phyloP scores from a whole-genome alignment of 2,113 vertebrate species.

The Erythrocercus mccallii region DNA sequence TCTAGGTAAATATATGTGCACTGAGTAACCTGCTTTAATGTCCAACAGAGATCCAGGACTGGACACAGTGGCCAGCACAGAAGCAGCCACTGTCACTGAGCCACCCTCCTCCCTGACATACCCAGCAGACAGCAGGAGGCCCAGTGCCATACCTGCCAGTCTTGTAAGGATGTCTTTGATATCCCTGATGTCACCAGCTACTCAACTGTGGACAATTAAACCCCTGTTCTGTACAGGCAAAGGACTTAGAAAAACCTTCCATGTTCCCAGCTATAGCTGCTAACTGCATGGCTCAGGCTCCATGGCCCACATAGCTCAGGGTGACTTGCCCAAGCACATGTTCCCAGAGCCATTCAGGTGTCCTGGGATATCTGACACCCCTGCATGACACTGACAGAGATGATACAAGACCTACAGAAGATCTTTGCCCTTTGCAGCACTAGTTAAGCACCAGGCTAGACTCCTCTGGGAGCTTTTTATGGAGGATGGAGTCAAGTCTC shows the following conservation, averaged over 20 bases:
- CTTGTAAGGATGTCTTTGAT: neutral
- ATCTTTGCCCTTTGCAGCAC: neutral
- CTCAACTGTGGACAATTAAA: neutral
- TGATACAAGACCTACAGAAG: neutral
- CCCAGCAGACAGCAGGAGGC: neutral
- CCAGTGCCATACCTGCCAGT: neutral
- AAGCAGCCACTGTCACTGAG: neutral
- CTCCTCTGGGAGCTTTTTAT: neutral
- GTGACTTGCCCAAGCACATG: neutral
- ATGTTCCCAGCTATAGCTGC: neutral
- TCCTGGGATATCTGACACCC: neutral
- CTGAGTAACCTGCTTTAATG: neutral
- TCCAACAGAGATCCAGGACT: neutral
- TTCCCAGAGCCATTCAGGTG: neutral
- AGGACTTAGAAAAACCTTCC: neutral
- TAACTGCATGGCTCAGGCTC: neutral
- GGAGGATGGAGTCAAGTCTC: neutral
- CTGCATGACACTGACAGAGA: neutral
- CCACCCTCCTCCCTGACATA: neutral
- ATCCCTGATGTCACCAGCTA: neutral
- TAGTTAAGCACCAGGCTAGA: neutral
- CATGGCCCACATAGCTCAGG: accelerated
- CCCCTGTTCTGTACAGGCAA: neutral
- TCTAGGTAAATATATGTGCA: neutral
- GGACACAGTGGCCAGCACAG: accelerated